phyloP scores from a whole-genome alignment of 2,113 vertebrate genomes.

The Merops nubicus region DNA sequence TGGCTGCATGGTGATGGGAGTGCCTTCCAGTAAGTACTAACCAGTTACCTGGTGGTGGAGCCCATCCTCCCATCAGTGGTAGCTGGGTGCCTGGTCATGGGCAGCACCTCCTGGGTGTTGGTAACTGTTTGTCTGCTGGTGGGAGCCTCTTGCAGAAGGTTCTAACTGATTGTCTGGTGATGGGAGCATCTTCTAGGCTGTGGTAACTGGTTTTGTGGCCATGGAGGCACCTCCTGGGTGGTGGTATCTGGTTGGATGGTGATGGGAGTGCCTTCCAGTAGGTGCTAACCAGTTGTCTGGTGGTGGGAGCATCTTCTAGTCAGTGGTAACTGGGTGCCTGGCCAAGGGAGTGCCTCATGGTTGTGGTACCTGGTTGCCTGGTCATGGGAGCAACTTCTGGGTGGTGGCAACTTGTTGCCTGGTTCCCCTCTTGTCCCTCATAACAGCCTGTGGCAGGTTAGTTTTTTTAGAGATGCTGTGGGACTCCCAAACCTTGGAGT shows the following conservation, averaged over 20 bases:
- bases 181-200: rapidly evolving
- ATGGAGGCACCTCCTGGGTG: rapidly evolving
- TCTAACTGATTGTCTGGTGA: rapidly evolving
- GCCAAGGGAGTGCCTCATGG: rapidly evolving
- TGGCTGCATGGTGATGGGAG: rapidly evolving
- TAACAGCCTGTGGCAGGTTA: not conserved
- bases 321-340: not conserved
- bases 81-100: not conserved
- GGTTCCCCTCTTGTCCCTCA: not conserved
- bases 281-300: not conserved
- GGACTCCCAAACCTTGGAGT: not conserved
- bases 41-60: not conserved
- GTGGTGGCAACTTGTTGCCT: not conserved
- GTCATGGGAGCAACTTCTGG: rapidly evolving
- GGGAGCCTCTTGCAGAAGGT: not conserved
- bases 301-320: rapidly evolving
- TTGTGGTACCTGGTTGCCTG: too few relatives aligned
- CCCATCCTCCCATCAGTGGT: rapidly evolving
- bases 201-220: not conserved
- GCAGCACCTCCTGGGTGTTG: rapidly evolving
- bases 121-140: rapidly evolving
- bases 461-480: not conserved
- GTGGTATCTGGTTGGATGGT: rapidly evolving
- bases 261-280: rapidly evolving
- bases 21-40: rapidly evolving